Conservation (phyloP, 1,140 invertebrate genomes). For the Drosophila subpulchrella region DNA sequence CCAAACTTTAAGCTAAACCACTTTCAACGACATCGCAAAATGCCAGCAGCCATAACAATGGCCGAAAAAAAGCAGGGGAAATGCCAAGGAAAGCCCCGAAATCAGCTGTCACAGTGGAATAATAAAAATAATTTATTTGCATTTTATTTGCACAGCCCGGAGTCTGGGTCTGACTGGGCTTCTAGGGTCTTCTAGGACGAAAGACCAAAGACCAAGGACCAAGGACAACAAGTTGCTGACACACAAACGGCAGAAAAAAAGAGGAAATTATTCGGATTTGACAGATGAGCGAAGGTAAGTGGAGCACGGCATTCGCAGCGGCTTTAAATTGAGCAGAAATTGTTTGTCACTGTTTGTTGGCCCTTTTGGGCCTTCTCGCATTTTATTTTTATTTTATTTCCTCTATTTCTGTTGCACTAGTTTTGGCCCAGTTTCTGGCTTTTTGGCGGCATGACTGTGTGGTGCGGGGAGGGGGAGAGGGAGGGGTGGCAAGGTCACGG, state of each 20-base stretch:
- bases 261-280: constrained; percentile 74
- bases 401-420: constrained; percentile 38
- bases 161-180: constrained; percentile 29
- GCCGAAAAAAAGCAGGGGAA: constrained; percentile 38
- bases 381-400: constrained; percentile 17
- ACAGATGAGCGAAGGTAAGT: constrained; percentile 65
- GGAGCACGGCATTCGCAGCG: constrained; percentile 33
- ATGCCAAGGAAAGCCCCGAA: constrained; percentile 44
- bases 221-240: constrained; percentile 71
- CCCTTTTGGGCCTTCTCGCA: constrained; percentile 44
- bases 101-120: constrained; percentile 73
- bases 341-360: constrained; percentile 65
- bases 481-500: constrained; percentile 54
- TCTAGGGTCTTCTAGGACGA: constrained; percentile 10
- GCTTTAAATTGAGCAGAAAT: constrained; percentile 75
- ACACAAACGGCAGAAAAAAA: constrained; percentile 39
- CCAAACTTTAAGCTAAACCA: constrained; percentile 45
- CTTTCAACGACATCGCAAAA: constrained; percentile 29
- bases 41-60: constrained; percentile 22
- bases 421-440: constrained; percentile 49
- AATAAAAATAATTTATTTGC: constrained; percentile 82
- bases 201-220: constrained; percentile 27
- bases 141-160: constrained; percentile 59
- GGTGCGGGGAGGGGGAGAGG: constrained; percentile 44
- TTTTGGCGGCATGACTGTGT: constrained; percentile 75